phyloP scores from a whole-genome alignment of 2,888 invertebrate genomes.

The Ommatoiulus sabulosus region DNA sequence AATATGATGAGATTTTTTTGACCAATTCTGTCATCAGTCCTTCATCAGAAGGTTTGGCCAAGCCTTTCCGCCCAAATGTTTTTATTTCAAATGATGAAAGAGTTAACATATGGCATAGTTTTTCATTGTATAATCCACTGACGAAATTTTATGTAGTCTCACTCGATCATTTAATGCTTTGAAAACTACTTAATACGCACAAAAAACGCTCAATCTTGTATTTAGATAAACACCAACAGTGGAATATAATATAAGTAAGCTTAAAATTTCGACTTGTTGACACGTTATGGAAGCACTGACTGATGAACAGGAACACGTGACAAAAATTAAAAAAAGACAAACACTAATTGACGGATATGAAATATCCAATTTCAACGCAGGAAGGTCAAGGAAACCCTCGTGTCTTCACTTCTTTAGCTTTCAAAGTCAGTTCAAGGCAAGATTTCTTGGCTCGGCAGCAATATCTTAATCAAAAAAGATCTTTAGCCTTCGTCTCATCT shows the following conservation, averaged over 20 bases:
- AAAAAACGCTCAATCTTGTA: neutral
- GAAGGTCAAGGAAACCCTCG: constrained; percentile 1
- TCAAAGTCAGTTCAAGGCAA: constrained; percentile 32
- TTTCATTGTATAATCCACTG: neutral
- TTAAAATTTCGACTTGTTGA: neutral
- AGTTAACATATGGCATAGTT: neutral
- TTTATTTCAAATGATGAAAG: constrained; percentile 15
- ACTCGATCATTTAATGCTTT: neutral
- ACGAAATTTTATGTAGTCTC: neutral
- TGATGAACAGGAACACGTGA: neutral
- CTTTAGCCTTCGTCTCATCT: neutral
- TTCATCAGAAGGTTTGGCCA: neutral
- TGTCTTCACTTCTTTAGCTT: neutral
- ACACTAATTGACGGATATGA: neutral
- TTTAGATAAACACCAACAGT: neutral
- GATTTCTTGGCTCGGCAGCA: neutral
- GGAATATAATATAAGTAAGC: neutral
- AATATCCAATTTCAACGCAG: neutral
- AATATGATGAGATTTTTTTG: too few relatives aligned
- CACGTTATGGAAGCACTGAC: neutral
- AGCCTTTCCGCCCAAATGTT: neutral
- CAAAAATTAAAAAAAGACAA: neutral
- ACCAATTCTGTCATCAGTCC: neutral
- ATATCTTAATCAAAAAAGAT: neutral
- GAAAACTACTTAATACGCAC: neutral